A percentile compares a stretch with the other conserved stretches of the same genome.
Evolutionary conservation across 2,113 vertebrate species (phyloP).

Genomic region (Semicossyphus pulcher): DNA sequence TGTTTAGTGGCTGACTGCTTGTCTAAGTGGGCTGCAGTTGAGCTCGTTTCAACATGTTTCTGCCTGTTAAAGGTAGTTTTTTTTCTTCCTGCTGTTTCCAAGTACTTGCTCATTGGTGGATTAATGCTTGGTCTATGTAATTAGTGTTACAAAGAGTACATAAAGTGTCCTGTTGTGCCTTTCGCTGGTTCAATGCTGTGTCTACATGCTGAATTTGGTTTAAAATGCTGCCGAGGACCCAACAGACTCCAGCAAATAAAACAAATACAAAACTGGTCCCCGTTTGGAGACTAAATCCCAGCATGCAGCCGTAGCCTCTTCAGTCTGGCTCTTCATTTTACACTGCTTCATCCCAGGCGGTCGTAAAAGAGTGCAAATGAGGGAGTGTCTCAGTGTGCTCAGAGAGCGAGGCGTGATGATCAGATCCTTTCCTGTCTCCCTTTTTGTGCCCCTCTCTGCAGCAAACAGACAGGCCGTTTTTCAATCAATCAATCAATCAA

Average conservation of each 20-base stretch:
- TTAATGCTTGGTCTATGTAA: too few species aligned
- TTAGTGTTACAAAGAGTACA: too few species aligned
- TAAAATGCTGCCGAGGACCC: too few species aligned
- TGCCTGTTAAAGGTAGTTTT: too few species aligned
- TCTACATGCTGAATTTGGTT: too few species aligned
- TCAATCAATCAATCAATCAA: too few species aligned
- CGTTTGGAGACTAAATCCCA: conserved; percentile 17
- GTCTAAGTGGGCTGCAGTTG: conserved; percentile 23
- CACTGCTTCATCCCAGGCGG: conserved; percentile 29
- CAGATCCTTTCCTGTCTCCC: conserved; percentile 67
- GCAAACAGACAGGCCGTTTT: conserved; percentile 18
- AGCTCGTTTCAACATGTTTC: conserved; percentile 62
- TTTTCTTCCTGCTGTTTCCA: too few species aligned
- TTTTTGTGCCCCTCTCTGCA: conserved; percentile 28
- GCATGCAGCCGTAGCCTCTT: neutral
- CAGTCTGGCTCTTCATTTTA: conserved; percentile 35
- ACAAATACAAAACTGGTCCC: conserved; percentile 11
- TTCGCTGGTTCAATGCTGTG: too few species aligned
- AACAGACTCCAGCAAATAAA: conserved; percentile 6
- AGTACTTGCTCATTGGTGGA: too few species aligned
- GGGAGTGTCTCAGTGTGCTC: conserved; percentile 57
- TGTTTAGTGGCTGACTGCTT: too few species aligned
- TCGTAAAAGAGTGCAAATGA: conserved; percentile 63
- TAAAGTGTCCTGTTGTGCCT: too few species aligned
- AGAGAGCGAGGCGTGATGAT: conserved; percentile 69